Evolutionary conservation across 1,140 invertebrate species (phyloP).

Genomic region (Sarcophaga peregrina): DNA sequence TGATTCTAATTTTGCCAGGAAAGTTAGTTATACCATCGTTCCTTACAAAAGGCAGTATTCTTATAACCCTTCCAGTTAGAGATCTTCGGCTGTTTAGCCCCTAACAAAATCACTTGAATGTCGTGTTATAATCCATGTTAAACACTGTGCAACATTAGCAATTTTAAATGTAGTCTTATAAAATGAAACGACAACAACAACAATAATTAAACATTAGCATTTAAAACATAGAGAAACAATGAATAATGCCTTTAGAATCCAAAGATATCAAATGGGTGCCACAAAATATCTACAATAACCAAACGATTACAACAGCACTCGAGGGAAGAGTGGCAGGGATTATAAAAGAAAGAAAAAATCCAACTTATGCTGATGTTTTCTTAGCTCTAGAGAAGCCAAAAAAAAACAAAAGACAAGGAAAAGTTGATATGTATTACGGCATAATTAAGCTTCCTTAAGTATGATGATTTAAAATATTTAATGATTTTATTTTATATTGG

Average conservation of each 20-base stretch:
- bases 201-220: not conserved
- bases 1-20: too few species aligned
- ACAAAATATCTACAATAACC: not conserved
- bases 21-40: too few species aligned
- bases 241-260: not conserved
- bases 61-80: too few species aligned
- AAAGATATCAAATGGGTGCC: constrained; percentile 1
- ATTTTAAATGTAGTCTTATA: not conserved
- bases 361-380: not conserved
- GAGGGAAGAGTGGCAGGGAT: not conserved
- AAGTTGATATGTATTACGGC: not conserved
- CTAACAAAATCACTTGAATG: too few species aligned
- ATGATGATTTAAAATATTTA: constrained; percentile 14
- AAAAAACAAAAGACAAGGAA: not conserved
- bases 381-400: not conserved
- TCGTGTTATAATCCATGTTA: too few species aligned
- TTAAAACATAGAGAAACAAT: constrained; percentile 10
- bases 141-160: constrained; percentile 14
- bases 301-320: not conserved
- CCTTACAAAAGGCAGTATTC: too few species aligned
- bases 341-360: not conserved
- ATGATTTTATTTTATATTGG: constrained; percentile 16
- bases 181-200: constrained; percentile 2
- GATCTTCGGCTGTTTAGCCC: too few species aligned
- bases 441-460: constrained; percentile 20